phyloP scores from a whole-genome alignment of 2,888 invertebrate species.

The Apoda limacodes region DNA sequence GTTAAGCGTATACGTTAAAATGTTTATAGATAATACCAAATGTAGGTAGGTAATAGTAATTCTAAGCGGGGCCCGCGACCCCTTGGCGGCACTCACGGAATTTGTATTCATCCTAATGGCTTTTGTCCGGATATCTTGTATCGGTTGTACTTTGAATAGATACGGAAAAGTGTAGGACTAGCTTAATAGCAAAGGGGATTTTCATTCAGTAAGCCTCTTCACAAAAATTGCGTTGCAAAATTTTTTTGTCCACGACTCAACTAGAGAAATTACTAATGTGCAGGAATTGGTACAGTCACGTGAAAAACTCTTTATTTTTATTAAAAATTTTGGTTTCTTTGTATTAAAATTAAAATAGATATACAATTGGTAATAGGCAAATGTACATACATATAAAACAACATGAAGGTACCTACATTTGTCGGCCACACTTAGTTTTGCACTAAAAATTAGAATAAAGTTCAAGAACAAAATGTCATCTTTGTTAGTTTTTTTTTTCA shows the following conservation, averaged over 20 bases:
- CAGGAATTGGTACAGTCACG: too few relatives aligned
- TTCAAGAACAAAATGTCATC: too few relatives aligned
- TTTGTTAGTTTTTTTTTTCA: too few relatives aligned
- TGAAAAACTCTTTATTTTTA: too few relatives aligned
- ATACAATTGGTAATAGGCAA: too few relatives aligned
- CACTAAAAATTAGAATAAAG: too few relatives aligned
- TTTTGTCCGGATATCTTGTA: conserved; percentile 44
- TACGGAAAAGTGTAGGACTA: conserved; percentile 27
- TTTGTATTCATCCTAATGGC: conserved; percentile 52
- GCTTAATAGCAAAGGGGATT: conserved; percentile 27
- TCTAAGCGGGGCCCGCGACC: conserved; percentile 37
- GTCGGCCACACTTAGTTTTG: too few relatives aligned
- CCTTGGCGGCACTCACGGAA: conserved; percentile 40
- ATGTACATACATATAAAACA: too few relatives aligned
- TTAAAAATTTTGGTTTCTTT: too few relatives aligned
- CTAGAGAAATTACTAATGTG: too few relatives aligned
- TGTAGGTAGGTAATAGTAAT: conserved; percentile 58
- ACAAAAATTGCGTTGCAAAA: conserved; percentile 23
- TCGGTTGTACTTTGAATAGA: conserved; percentile 39
- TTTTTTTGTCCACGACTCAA: conserved; percentile 19
- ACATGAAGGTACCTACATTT: too few relatives aligned
- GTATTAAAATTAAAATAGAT: too few relatives aligned
- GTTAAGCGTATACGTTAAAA: conserved; percentile 65
- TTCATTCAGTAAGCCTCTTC: conserved; percentile 23
- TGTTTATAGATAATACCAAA: conserved; percentile 65